Evolutionary conservation across 1,140 invertebrate species (phyloP).

Genomic region (Amyelois transitella): DNA sequence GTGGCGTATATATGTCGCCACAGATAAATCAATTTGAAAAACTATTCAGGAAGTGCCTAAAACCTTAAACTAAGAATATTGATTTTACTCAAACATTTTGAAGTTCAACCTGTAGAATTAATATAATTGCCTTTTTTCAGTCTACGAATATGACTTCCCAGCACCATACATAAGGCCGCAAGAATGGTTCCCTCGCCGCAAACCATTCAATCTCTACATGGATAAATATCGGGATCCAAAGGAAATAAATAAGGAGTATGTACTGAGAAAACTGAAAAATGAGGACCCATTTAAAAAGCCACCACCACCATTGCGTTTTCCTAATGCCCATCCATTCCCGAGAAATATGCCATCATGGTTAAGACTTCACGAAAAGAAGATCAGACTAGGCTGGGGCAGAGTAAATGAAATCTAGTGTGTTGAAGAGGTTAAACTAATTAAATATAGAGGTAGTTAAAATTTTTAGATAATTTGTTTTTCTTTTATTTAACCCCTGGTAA

Average conservation of each 20-base stretch:
- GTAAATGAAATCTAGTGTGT: slow-evolving; percentile 78
- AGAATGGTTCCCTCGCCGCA: slow-evolving; percentile 85
- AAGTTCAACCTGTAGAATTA: not conserved
- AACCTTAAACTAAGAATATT: too few species aligned
- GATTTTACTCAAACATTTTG: too few species aligned
- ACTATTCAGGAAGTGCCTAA: too few species aligned
- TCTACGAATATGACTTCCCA: slow-evolving; percentile 93
- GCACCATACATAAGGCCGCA: slow-evolving; percentile 83
- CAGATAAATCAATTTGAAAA: too few species aligned
- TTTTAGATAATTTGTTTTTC: too few species aligned
- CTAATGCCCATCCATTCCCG: slow-evolving; percentile 80
- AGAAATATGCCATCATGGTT: slow-evolving; percentile 84
- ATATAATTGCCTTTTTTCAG: slow-evolving; percentile 60
- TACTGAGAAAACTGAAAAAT: slow-evolving; percentile 86
- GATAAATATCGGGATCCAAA: slow-evolving; percentile 94
- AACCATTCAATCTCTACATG: slow-evolving; percentile 92
- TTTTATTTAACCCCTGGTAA: too few species aligned
- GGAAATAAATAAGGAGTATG: slow-evolving; percentile 87
- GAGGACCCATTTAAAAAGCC: slow-evolving; percentile 88
- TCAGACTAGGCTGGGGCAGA: slow-evolving; percentile 79
- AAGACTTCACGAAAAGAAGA: slow-evolving; percentile 80
- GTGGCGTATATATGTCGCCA: too few species aligned
- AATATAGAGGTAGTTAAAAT: too few species aligned
- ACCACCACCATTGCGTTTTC: slow-evolving; percentile 80
- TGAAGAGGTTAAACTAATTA: not conserved